Evolutionary conservation across 2,113 vertebrate species (phyloP).

Genomic region (Odobenus rosmarus): DNA sequence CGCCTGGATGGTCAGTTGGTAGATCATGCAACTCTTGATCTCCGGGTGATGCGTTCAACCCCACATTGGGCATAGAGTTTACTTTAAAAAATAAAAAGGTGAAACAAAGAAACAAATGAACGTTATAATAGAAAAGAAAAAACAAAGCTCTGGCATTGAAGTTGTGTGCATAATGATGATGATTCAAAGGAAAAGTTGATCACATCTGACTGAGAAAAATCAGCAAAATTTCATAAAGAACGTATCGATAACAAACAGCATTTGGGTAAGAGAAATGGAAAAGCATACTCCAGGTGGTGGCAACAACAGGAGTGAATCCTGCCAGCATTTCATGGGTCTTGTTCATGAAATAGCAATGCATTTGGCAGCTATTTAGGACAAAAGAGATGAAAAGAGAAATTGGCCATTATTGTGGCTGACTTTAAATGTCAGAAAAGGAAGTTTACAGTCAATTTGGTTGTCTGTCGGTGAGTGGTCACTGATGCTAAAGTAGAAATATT

Average conservation of each 20-base stretch:
- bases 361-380: background rate
- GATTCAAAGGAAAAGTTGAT: background rate
- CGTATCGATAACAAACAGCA: background rate
- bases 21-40: background rate
- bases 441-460: background rate
- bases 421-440: slow-evolving; percentile 10
- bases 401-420: background rate
- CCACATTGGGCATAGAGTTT: background rate
- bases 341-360: background rate
- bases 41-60: background rate
- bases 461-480: background rate
- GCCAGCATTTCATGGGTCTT: background rate
- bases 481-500: background rate
- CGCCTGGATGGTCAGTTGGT: background rate
- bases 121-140: background rate
- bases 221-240: slow-evolving; percentile 27
- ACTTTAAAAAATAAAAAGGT: background rate
- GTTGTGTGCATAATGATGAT: background rate
- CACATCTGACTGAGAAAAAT: background rate
- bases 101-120: background rate
- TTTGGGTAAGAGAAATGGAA: background rate
- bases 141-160: background rate
- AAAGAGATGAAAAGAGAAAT: background rate
- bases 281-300: background rate
- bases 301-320: background rate